Percentiles rank a stretch among this genome's conserved stretches.
Evolutionary conservation across 2,888 invertebrate genomes (phyloP).

Genomic region (Drosophila nigritarsus): DNA sequence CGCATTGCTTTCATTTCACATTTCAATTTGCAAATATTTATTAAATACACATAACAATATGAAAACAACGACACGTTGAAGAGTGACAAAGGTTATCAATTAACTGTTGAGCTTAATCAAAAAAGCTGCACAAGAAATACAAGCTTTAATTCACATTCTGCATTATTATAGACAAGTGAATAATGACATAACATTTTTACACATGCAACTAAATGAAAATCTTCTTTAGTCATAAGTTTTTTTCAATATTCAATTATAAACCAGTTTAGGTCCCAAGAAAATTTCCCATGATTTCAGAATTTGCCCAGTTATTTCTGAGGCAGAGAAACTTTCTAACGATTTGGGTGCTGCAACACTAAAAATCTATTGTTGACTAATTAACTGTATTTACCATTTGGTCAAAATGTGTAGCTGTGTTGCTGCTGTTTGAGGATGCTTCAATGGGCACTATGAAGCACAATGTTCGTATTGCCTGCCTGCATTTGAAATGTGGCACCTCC

Average conservation of each 20-base stretch:
- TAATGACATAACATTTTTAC: neutral
- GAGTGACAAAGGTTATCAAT: conserved; percentile 18
- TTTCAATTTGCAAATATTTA: conserved; percentile 59
- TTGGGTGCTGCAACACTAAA: neutral
- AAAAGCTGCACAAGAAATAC: neutral
- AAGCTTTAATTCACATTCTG: neutral
- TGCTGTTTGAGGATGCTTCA: conserved; percentile 13
- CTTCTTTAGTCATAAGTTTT: neutral
- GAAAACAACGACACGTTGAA: neutral
- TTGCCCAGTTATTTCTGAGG: neutral
- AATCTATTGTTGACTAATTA: conserved; percentile 17
- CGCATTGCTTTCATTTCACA: conserved; percentile 33
- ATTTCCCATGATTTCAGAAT: no score
- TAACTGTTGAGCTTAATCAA: conserved; percentile 19
- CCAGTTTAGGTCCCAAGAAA: neutral
- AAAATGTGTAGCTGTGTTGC: conserved; percentile 12
- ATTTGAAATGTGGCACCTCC: neutral
- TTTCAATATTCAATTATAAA: neutral
- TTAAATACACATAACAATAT: conserved; percentile 33
- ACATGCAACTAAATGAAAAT: neutral
- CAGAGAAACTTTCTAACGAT: neutral
- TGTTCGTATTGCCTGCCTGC: conserved; percentile 7
- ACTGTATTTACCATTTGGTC: conserved; percentile 4
- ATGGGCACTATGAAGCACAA: conserved; percentile 22
- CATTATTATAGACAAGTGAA: neutral